These are phyloP conservation scores for Mus spretus DNA, from an alignment of 2,797 vertebrate genomes.

Conservation along the genomic window DNA sequence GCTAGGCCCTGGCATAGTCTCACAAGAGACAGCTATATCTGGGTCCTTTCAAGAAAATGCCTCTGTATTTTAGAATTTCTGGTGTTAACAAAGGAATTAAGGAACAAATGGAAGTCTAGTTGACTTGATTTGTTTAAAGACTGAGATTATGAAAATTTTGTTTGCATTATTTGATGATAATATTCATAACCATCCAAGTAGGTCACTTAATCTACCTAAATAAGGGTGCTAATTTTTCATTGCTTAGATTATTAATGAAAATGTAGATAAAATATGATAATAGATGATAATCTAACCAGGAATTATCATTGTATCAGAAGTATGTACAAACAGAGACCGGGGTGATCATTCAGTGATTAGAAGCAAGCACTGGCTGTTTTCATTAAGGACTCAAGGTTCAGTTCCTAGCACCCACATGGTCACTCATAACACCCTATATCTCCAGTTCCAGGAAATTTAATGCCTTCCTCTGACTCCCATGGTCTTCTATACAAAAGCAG, in stretches of 20 bases:
- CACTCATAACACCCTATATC: background rate
- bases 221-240: background rate
- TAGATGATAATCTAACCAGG: slow-evolving; percentile 23
- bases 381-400: background rate
- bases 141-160: background rate
- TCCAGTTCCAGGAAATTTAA: background rate
- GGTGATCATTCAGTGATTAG: background rate
- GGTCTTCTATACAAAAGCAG: background rate
- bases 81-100: background rate
- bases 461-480: too few species aligned
- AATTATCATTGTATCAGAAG: background rate
- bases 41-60: background rate
- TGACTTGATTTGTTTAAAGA: slow-evolving; percentile 36
- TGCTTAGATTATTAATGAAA: background rate
- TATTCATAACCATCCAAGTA: background rate
- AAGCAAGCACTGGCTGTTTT: background rate
- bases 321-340: background rate
- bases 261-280: slow-evolving; percentile 1
- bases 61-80: background rate
- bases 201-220: slow-evolving; percentile 6
- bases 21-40: too few species aligned
- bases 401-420: background rate
- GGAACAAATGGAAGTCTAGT: background rate
- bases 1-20: too few species aligned
- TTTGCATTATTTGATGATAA: slow-evolving; percentile 12